Base-by-base conservation (phyloP, 2,797 vertebrate species). In the Megalops cyprinoides region DNA sequence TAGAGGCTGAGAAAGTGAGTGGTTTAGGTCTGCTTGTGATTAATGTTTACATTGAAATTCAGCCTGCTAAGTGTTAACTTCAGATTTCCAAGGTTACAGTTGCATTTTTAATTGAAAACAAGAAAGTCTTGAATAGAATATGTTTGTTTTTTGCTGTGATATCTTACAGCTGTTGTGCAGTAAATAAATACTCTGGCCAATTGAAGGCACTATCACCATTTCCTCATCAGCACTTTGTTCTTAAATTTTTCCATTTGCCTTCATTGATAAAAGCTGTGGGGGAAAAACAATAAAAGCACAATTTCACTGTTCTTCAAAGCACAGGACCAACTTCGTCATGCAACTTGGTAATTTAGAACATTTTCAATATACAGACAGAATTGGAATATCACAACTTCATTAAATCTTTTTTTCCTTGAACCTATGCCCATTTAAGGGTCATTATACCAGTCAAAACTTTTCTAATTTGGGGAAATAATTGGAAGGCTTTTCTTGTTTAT, bases 221-320 rank as follows among this genome's bases (percentile, higher is more conserved):
- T 74, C 71, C 25, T 74, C 71, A 74, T 74, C 39, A 28, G 42
- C 37, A 3, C 42, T 73, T 73, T 73, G 34, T 39, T 73, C 67
- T 73, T 20, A 18, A 73, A 25, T 39, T 42, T n/a, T 73, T 73
- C 69, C 69, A 73, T 46, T 15, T 7, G 37, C 8, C 18, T 48
- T 4, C 23, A 9, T 28, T 12, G 12, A 23, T 23, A n/a, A 39
- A 48, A n/a, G 20, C 1, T 14, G 10, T 18, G 20, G 15, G 34
- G 69, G 10, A 18, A 37, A 37, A 37, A 3, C 34, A 37, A 65
- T 65, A 18, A 18, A 65, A 37, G 31, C 14, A 65, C 2, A 4
- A 65, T 49, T 55, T 15, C 60, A 84, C 39, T 82, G 81, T 85
- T 83, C 83, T 85, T 87, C 81, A 85, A 84, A 84, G 82, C 67